Base-by-base conservation (phyloP, 2,797 vertebrate species). In the Pangasius macronema region DNA sequence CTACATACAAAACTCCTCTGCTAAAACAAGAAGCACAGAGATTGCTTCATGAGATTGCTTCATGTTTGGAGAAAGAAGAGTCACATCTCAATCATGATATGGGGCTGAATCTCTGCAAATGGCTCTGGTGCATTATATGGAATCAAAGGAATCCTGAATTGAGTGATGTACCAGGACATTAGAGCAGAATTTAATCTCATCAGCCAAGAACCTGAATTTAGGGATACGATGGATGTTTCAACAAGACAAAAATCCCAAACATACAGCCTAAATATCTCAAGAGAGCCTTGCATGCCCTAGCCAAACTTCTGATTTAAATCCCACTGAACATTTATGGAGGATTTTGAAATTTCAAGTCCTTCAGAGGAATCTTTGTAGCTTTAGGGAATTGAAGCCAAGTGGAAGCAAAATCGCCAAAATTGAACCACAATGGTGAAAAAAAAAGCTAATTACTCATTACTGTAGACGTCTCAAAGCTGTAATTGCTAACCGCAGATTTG, bases 311-410 rank as follows among this genome's bases (percentile, higher is more conserved):
- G 30, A 79, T 3, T 22, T 79, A 55, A 63, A 82, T 16, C 2
- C 24, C 24, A 46, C 27, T 49, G 27, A 82, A 65, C 36, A 65
- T 82, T 82, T 49, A 18, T 30, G 24, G 10, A 82, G 39, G 24
- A 65, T 65, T 63, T 80, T n/a, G 6, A 82, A 82, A 82, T 27
- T 82, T 82, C 36, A n/a, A 42, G 24, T 61, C 13, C 57, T n/a
- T 82, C 27, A 49, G 36, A 49, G 59, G 5, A 49, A 65, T 65
- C 59, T 0, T 46, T 3, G 2, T 63, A 82, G 39, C 14, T 6
- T 82, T 82, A 63, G 22, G 36, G 24, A 63, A 16, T 27, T 61
- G 11, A 61, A 61, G 57, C 20, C 13, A 82, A n/a, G 24, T 65
- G 27, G 5, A 82, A 30, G 24, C 6, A 82, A 18, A 63, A 80